Percentiles rank a stretch among this genome's conserved stretches.
Evolutionary conservation across 2,113 vertebrate genomes (phyloP).

Genomic region (Elephantulus edwardii): DNA sequence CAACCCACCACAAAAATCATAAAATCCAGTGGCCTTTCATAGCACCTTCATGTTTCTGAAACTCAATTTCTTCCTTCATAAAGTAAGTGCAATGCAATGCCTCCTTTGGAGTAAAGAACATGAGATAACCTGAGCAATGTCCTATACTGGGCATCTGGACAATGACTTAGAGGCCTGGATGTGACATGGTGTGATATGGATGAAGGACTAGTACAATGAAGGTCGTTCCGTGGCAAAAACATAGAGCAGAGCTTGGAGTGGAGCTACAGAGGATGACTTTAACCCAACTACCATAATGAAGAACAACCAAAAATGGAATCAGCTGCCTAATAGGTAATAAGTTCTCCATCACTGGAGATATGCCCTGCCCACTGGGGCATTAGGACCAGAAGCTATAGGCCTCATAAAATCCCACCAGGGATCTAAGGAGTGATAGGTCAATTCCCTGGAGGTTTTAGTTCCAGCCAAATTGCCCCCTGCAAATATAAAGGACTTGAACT

Average conservation of each 20-base stretch:
- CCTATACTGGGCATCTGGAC: background rate
- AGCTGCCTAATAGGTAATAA: background rate
- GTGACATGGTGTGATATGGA: fast-evolving
- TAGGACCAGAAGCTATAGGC: background rate
- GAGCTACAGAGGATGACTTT: background rate
- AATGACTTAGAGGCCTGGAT: background rate
- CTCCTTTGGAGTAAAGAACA: background rate
- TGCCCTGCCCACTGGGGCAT: background rate
- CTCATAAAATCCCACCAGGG: background rate
- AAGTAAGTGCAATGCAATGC: background rate
- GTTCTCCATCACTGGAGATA: background rate
- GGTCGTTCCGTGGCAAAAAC: no score
- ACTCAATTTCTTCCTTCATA: background rate
- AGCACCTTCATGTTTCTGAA: background rate
- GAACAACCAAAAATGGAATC: background rate
- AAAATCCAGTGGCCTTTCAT: background rate
- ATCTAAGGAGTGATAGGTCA: background rate
- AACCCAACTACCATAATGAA: background rate
- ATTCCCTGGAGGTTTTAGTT: background rate
- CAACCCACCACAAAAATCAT: no score
- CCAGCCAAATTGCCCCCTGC: background rate
- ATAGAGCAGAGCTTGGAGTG: background rate
- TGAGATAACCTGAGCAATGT: background rate
- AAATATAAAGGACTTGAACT: background rate
- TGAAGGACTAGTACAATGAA: background rate